Percentiles rank a stretch among this genome's conserved stretches.
These are phyloP conservation scores for Petrocephalus zakoni DNA, from an alignment of 2,113 vertebrate genomes.

Conservation along the genomic window DNA sequence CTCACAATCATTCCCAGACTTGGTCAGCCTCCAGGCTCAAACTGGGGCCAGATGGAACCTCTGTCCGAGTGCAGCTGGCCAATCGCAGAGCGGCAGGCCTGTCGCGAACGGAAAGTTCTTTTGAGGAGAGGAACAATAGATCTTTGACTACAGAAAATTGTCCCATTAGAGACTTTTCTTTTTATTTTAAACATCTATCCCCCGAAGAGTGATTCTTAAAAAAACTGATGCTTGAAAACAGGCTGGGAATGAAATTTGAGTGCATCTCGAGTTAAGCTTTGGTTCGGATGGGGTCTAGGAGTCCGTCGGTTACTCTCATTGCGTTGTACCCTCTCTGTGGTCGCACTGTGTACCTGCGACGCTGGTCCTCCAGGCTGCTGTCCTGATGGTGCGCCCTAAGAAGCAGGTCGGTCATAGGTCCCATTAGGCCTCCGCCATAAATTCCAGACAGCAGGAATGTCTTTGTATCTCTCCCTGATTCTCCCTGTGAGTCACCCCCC, in stretches of 20 bases:
- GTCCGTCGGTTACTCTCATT: neutral
- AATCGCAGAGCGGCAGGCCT: neutral
- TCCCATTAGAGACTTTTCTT: neutral
- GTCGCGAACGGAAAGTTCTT: neutral
- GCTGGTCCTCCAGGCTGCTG: constrained; percentile 4
- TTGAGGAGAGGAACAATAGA: constrained; percentile 4
- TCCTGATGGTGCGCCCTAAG: neutral
- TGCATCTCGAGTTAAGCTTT: neutral
- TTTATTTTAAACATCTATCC: neutral
- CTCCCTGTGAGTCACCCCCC: constrained; percentile 11
- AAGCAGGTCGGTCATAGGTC: constrained; percentile 33
- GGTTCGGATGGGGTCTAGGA: neutral
- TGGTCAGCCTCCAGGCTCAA: neutral
- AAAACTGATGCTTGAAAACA: neutral
- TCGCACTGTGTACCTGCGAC: constrained; percentile 22
- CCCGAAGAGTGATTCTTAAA: neutral
- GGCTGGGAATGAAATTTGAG: neutral
- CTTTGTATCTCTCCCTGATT: constrained; percentile 34
- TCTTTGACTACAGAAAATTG: neutral
- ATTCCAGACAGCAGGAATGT: constrained; percentile 38
- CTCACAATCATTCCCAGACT: neutral
- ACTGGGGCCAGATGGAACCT: constrained; percentile 10
- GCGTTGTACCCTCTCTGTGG: neutral
- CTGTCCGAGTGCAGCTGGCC: neutral
- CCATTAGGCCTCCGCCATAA: constrained; percentile 38